Conservation (phyloP, 2,113 vertebrate species). For the Pteronura brasiliensis region DNA sequence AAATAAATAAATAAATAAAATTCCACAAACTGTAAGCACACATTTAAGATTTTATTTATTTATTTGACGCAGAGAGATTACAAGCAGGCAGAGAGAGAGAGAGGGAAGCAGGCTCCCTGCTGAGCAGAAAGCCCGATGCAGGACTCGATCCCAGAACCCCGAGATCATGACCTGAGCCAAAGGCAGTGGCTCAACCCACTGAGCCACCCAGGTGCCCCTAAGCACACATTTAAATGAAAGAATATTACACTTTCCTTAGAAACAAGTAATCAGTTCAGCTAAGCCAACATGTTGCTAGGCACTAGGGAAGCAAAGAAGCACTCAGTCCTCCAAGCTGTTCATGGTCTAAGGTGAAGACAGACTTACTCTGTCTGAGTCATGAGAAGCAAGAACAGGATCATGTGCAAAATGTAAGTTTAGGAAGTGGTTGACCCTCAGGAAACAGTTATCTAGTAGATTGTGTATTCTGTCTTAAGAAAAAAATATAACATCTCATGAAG, state of each 20-base stretch:
- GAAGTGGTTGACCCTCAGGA: background rate
- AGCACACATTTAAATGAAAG: background rate
- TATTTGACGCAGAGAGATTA: too few relatives aligned
- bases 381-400: background rate
- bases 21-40: background rate
- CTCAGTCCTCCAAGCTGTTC: background rate
- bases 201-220: background rate
- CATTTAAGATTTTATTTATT: background rate
- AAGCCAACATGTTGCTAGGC: background rate
- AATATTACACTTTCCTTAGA: background rate
- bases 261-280: background rate
- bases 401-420: background rate
- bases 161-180: too few relatives aligned
- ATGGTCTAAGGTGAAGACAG: background rate
- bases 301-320: background rate
- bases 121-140: too few relatives aligned
- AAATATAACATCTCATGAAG: background rate
- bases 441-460: background rate
- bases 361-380: background rate
- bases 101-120: too few relatives aligned
- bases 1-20: background rate
- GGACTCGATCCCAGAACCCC: too few relatives aligned
- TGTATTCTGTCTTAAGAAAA: background rate
- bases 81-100: too few relatives aligned
- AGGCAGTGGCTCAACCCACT: too few relatives aligned